These are phyloP conservation scores for Noctua janthina DNA, from an alignment of 2,888 invertebrate species.

Conservation along the genomic window DNA sequence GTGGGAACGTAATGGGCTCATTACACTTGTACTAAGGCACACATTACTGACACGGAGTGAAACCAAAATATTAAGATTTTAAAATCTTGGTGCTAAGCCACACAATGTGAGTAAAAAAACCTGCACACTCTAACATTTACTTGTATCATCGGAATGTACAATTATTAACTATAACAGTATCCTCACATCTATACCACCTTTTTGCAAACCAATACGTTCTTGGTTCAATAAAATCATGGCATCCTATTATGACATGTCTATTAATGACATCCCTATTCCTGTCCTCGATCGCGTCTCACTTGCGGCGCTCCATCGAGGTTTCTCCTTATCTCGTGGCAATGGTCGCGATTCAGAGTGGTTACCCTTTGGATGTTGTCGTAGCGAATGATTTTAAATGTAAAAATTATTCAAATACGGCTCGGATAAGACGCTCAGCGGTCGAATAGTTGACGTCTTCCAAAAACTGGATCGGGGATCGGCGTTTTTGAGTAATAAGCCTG, in stretches of 20 bases:
- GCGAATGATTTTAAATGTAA: slow-evolving; percentile 91
- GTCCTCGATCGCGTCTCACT: slow-evolving; percentile 47
- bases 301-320: slow-evolving; percentile 75
- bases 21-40: no score
- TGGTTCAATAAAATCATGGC: neutral
- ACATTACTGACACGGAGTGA: no score
- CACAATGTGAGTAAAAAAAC: no score
- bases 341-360: slow-evolving; percentile 89
- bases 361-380: slow-evolving; percentile 90
- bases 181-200: no score
- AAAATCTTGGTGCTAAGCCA: no score
- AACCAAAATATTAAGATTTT: no score
- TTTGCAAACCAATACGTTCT: neutral
- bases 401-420: slow-evolving; percentile 88
- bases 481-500: slow-evolving; percentile 79
- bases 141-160: no score
- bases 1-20: no score
- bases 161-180: no score
- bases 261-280: neutral
- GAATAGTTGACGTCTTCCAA: slow-evolving; percentile 83
- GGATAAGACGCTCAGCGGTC: slow-evolving; percentile 86
- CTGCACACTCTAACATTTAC: no score
- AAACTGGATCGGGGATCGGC: slow-evolving; percentile 82
- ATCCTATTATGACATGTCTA: no score
- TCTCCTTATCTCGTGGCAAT: slow-evolving; percentile 88